A percentile compares a stretch with the other conserved stretches of the same genome.
Evolutionary conservation across 2,113 vertebrate species (phyloP).

Genomic region (Uria aalge): DNA sequence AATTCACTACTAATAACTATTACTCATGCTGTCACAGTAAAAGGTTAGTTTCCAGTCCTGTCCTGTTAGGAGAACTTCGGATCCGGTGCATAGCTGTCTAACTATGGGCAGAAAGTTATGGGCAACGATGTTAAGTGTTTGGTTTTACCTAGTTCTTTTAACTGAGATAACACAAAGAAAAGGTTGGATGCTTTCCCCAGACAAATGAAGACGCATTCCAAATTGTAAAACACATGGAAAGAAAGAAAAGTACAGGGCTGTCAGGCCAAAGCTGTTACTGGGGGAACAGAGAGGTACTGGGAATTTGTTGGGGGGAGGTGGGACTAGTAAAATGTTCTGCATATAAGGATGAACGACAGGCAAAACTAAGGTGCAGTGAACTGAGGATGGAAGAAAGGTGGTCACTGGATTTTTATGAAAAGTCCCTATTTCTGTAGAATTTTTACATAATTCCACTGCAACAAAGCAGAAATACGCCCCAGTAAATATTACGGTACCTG

Average conservation of each 20-base stretch:
- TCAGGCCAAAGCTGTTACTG: background rate
- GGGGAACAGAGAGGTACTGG: background rate
- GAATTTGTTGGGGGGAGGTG: background rate
- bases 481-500: background rate
- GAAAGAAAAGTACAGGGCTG: background rate
- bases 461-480: background rate
- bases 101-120: background rate
- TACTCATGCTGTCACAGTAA: background rate
- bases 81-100: background rate
- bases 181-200: background rate
- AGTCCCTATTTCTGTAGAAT: background rate
- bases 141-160: background rate
- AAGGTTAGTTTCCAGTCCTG: background rate
- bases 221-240: background rate
- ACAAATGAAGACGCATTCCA: background rate
- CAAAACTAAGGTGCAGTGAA: background rate
- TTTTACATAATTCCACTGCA: background rate
- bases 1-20: background rate
- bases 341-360: background rate
- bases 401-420: background rate
- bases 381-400: background rate
- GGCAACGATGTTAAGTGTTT: accelerated
- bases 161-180: background rate
- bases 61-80: background rate
- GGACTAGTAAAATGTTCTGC: background rate